phyloP scores from a whole-genome alignment of 1,140 invertebrate genomes.

The Matsumurasca onukii region DNA sequence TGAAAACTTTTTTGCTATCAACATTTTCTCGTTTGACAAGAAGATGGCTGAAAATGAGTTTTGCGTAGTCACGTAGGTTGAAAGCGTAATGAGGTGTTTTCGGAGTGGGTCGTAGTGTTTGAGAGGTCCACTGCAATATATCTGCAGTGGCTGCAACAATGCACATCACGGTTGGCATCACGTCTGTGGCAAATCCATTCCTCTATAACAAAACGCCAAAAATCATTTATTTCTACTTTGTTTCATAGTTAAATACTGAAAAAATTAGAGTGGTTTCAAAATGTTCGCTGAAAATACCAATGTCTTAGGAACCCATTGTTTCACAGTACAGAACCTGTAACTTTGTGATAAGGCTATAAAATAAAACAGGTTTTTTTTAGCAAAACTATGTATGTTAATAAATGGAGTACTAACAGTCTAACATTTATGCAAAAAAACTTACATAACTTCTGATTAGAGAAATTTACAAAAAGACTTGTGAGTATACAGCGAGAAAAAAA shows the following conservation, averaged over 20 bases:
- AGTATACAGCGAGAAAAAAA: no score
- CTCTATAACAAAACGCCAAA: no score
- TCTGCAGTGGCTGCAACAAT: constrained; percentile 78
- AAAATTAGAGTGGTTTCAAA: no score
- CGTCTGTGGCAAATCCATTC: constrained; percentile 80
- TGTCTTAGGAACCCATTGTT: not conserved
- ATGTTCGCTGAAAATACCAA: not conserved
- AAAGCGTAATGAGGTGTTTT: constrained; percentile 93
- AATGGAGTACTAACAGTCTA: no score
- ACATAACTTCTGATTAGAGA: no score
- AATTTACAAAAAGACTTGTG: no score
- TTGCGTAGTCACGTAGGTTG: constrained; percentile 82
- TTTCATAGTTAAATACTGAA: no score
- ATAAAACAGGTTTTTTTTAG: not conserved
- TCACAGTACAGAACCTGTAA: not conserved
- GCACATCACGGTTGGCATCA: constrained; percentile 63
- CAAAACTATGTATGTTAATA: not conserved
- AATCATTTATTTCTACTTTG: constrained; percentile 23
- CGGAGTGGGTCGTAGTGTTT: constrained; percentile 77
- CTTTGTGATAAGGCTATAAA: not conserved
- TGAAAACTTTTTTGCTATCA: constrained; percentile 53
- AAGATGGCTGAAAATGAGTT: constrained; percentile 83
- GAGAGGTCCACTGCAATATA: constrained; percentile 71
- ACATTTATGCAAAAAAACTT: no score
- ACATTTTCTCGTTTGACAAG: constrained; percentile 81